Percentiles rank a stretch among this genome's conserved stretches.
phyloP scores from a whole-genome alignment of 2,888 invertebrate genomes.

The Spisula subtruncata region DNA sequence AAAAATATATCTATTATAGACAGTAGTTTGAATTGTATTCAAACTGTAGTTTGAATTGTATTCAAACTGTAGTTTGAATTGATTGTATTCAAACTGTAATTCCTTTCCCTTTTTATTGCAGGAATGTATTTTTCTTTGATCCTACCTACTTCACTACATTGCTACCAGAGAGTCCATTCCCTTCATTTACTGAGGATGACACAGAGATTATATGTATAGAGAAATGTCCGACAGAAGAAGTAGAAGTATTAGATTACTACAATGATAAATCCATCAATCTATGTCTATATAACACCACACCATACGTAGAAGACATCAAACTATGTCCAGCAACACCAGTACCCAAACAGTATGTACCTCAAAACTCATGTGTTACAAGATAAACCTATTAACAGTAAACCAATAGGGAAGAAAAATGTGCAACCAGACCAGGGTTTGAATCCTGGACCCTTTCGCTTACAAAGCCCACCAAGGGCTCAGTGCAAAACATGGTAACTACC shows the following conservation, averaged over 20 bases:
- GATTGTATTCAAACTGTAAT: not conserved
- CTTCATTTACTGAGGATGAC: constrained; percentile 54
- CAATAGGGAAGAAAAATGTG: too few relatives aligned
- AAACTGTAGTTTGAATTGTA: not conserved
- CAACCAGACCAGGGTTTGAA: too few relatives aligned
- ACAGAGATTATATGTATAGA: constrained; percentile 95
- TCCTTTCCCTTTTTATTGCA: constrained; percentile 48
- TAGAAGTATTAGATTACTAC: constrained; percentile 92
- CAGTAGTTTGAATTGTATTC: not conserved
- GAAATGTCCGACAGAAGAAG: constrained; percentile 92
- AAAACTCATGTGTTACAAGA: too few relatives aligned
- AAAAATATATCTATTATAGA: too few relatives aligned
- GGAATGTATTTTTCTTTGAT: constrained; percentile 78
- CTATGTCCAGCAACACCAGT: constrained; percentile 94
- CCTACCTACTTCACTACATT: constrained; percentile 68
- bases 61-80: not conserved
- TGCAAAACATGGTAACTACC: too few relatives aligned
- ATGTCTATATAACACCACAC: constrained; percentile 90
- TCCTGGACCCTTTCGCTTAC: too few relatives aligned
- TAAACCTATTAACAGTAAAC: too few relatives aligned
- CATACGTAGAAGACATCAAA: constrained; percentile 66
- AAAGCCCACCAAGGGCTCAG: too few relatives aligned
- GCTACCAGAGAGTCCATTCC: constrained; percentile 56
- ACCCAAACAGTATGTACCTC: constrained; percentile 90
- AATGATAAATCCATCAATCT: constrained; percentile 91